Conservation (phyloP, 2,888 invertebrate species). For the Sussaba pulchella region DNA sequence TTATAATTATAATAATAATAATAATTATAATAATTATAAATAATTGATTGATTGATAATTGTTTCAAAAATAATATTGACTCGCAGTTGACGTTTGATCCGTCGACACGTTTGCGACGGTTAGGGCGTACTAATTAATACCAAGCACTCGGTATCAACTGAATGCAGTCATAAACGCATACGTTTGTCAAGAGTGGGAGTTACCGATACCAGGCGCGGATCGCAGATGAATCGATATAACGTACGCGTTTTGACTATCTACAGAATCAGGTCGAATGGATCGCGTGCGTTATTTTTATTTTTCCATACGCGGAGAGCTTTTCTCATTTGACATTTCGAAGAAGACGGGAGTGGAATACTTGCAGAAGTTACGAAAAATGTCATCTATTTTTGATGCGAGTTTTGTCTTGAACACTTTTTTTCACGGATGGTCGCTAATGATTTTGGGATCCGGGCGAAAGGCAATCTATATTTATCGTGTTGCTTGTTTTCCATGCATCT, state of each 20-base stretch:
- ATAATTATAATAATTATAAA: no score
- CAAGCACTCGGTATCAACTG: background rate
- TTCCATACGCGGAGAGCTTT: background rate
- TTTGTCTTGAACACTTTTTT: background rate
- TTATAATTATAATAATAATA: no score
- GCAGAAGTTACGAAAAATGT: background rate
- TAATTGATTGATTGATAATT: no score
- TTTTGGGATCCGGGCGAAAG: slow-evolving; percentile 11
- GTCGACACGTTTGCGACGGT: background rate
- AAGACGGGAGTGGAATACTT: no score
- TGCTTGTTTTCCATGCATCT: slow-evolving; percentile 43
- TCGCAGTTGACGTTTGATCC: slow-evolving; percentile 21
- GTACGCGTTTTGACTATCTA: slow-evolving; percentile 6
- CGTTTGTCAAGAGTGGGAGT: background rate
- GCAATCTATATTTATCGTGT: slow-evolving; percentile 58
- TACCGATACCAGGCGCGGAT: background rate
- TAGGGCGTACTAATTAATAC: no score
- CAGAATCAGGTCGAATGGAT: slow-evolving; percentile 16
- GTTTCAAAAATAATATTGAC: no score
- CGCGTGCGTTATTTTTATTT: no score
- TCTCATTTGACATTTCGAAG: slow-evolving; percentile 14
- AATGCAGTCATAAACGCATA: slow-evolving; percentile 14
- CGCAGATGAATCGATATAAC: slow-evolving; percentile 14
- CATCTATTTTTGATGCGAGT: background rate
- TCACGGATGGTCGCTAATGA: background rate